These are phyloP conservation scores for Brachyalestes nurse DNA, from an alignment of 2,797 vertebrate species.

Conservation along the genomic window DNA sequence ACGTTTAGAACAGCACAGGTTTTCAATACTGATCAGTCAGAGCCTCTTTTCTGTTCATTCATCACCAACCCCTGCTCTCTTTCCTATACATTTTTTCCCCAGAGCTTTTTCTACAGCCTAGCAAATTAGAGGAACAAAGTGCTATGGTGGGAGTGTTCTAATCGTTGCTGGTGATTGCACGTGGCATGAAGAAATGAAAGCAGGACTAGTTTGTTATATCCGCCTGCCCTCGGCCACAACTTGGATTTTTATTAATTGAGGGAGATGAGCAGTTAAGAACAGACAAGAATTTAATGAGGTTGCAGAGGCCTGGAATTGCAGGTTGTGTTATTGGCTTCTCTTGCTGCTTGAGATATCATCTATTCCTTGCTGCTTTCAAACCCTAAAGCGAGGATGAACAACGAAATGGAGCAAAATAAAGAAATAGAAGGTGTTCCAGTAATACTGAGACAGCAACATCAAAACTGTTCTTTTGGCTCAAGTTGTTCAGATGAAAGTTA, in stretches of 20 bases:
- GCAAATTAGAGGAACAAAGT: slow-evolving; percentile 38
- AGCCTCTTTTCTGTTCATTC: slow-evolving; percentile 74
- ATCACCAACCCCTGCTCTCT: slow-evolving; percentile 64
- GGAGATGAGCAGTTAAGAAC: slow-evolving; percentile 67
- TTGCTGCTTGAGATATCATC: slow-evolving; percentile 16
- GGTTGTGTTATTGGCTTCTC: slow-evolving; percentile 22
- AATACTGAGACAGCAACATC: slow-evolving; percentile 1
- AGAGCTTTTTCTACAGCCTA: slow-evolving; percentile 22
- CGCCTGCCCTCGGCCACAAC: slow-evolving; percentile 59
- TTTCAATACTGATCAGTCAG: slow-evolving; percentile 77
- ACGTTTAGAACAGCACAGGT: slow-evolving; percentile 73
- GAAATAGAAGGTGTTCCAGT: background rate
- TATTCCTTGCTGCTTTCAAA: slow-evolving; percentile 23
- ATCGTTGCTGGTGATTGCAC: slow-evolving; percentile 65
- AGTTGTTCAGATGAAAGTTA: slow-evolving; percentile 12
- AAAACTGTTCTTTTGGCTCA: background rate
- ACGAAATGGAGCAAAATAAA: slow-evolving; percentile 5
- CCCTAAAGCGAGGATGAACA: slow-evolving; percentile 5
- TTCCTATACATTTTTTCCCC: slow-evolving; percentile 22
- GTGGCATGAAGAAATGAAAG: slow-evolving; percentile 65
- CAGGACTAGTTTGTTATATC: slow-evolving; percentile 65
- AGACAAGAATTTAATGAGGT: slow-evolving; percentile 61
- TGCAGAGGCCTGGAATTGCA: slow-evolving; percentile 14
- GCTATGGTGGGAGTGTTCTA: slow-evolving; percentile 60
- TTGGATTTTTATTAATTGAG: slow-evolving; percentile 71